Percentiles rank a stretch among this genome's conserved stretches.
phyloP scores from a whole-genome alignment of 1,140 invertebrate genomes.

The Ceratosolen fusciceps region DNA sequence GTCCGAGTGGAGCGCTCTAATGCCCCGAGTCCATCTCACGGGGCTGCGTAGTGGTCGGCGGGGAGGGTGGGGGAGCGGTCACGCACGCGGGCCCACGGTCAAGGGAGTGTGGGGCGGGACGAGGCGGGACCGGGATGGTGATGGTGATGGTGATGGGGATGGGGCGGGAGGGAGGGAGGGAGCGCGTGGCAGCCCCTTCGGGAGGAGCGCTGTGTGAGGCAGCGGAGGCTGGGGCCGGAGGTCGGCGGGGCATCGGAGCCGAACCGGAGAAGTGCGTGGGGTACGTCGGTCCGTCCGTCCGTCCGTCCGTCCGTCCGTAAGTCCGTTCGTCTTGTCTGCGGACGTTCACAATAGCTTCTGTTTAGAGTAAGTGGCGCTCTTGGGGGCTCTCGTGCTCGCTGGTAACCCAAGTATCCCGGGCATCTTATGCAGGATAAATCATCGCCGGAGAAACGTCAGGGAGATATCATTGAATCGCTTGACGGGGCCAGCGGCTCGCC shows the following conservation, averaged over 20 bases:
- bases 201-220: no score
- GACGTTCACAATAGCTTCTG: slow-evolving; percentile 71
- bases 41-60: background rate
- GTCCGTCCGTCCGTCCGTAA: no score
- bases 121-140: no score
- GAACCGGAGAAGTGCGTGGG: no score
- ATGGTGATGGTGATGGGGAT: no score
- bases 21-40: slow-evolving; percentile 29
- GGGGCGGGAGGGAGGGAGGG: background rate
- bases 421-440: slow-evolving; percentile 71
- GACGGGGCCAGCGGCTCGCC: slow-evolving; percentile 56
- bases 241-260: no score
- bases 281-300: no score
- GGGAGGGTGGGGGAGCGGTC: background rate
- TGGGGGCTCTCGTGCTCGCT: slow-evolving; percentile 51
- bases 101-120: background rate
- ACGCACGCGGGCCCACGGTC: background rate
- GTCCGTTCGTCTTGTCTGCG: slow-evolving; percentile 63
- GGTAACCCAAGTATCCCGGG: slow-evolving; percentile 66
- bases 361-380: slow-evolving; percentile 67
- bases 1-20: slow-evolving; percentile 27
- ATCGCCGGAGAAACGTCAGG: slow-evolving; percentile 62
- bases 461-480: slow-evolving; percentile 71
- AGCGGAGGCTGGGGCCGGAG: slow-evolving; percentile 54
- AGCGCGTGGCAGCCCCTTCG: slow-evolving; percentile 8